Base-by-base conservation (phyloP, 2,797 vertebrate species). In the Botia kubotai region DNA sequence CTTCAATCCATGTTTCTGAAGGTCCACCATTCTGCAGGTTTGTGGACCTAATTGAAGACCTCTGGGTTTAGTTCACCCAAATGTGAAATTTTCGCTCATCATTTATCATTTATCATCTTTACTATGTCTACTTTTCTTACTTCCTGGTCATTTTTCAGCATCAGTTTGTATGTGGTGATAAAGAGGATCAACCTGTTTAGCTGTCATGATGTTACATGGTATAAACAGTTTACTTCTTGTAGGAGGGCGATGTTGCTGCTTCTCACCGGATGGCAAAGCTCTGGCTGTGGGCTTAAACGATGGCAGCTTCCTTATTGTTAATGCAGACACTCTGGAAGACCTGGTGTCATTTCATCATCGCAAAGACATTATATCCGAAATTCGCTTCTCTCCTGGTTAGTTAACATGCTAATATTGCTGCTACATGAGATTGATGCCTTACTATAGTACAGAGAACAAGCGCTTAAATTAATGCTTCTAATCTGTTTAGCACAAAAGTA, bases 341-440 rank as follows among this genome's bases (percentile, higher is more conserved):
- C 93, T 99, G 82, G 97, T 99, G 84, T 97, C 98, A 83, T 99
- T 99, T 92, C 98, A 99, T 88, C 98, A 99, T 87, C 96, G 97
- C 89, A 99, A 97, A 91, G 98, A 99, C 88, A 90, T 95, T 89
- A 96, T 99, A 93, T 97, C 98, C 16, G 97, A 99, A 88, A 97
- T 99, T 86, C 92, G 95, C 86, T 99, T 99, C 92, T 98, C 98
- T 85, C 97, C 98, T 93, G 97, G 98, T 98, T 86, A 90, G 93
- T 84, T 16, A 39, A 63, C 66, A 72, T 65, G 23, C 16, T 78
- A 5, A 36, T 46, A 21, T 75, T 14, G 6, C 16, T 14, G 10
- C 19, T 29, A 48, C 83, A 82, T 52, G 77, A 78, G 52, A 26
- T 17, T 1, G 48, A 74, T 72, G 57, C 62, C 36, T 55, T 7